Base-by-base conservation (phyloP, 2,888 invertebrate species). In the Nephrotoma appendiculata region DNA sequence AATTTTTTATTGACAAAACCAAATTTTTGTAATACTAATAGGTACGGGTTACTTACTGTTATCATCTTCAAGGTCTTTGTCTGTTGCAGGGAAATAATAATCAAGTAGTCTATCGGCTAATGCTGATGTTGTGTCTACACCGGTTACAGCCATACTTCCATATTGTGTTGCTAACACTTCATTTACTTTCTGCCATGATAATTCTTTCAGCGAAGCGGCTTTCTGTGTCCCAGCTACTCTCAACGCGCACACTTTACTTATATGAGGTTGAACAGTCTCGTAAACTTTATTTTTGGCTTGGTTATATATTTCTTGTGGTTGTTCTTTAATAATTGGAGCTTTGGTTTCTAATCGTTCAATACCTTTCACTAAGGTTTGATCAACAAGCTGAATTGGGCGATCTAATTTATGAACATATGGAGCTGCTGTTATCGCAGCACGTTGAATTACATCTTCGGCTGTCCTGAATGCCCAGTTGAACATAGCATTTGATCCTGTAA, bases 91-190 rank as follows among this genome's bases (percentile, higher is more conserved):
- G 88, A 96, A 93, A 90, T 96, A 96, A 89, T 94, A 95, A 91
- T 96, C 96, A 9, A 96, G 91, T 88, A 95, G 92, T 87, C 94
- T 94, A 92, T 96, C 95, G 31, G 96, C 95, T 87, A 94, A 91
- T 1, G 93, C 92, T 19, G 95, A 94, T 85, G 95, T 95, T 3
- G 92, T 93, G 90, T 96, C 95, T 31, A 96, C 93, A 86, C 95
- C 93, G 88, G 92, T 92, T 31, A 95, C 92, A 0, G 95, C 95
- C 89, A 93, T 93, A 89, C 93, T 94, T 2, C 95, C 96, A 89
- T 94, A 94, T 86, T 94, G 94, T 5, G 95, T 95, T 44, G 94
- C 94, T 86, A 96, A 92, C 86, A 96, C 93, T 86, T 94, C 93
- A 90, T 95, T 95, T 15, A 95, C 95, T 89, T 95, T 95, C 87